A percentile compares a stretch with the other conserved stretches of the same genome.
Evolutionary conservation across 2,888 invertebrate species (phyloP).

Genomic region (Chouioia cunea): DNA sequence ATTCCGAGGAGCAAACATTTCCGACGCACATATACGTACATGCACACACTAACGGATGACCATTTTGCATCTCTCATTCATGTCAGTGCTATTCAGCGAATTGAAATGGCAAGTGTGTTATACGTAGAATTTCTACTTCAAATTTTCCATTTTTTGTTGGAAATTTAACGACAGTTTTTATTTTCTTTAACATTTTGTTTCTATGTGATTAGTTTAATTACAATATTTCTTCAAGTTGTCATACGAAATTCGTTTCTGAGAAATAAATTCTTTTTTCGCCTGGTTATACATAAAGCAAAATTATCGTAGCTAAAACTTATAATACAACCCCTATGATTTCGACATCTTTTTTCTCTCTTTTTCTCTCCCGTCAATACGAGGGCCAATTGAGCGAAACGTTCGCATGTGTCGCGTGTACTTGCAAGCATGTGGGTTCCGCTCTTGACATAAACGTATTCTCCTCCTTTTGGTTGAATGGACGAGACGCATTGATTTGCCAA

Average conservation of each 20-base stretch:
- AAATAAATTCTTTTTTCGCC: too few species aligned
- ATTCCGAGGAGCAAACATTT: constrained; percentile 66
- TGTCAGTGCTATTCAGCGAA: constrained; percentile 53
- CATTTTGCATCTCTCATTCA: constrained; percentile 67
- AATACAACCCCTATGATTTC: constrained; percentile 40
- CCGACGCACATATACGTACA: constrained; percentile 45
- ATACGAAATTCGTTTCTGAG: too few species aligned
- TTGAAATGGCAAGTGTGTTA: not conserved
- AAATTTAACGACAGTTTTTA: constrained; percentile 2
- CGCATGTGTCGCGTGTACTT: constrained; percentile 54
- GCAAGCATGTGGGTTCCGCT: constrained; percentile 54
- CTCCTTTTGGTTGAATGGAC: constrained; percentile 24
- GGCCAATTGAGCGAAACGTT: constrained; percentile 54
- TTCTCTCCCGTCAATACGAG: constrained; percentile 49
- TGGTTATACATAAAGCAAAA: too few species aligned
- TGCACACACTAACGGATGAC: constrained; percentile 55
- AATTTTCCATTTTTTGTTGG: constrained; percentile 5
- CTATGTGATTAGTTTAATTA: too few species aligned
- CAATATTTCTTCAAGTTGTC: too few species aligned
- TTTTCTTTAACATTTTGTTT: too few species aligned
- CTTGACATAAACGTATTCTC: constrained; percentile 39
- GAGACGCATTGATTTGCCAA: constrained; percentile 6
- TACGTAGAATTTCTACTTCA: too few species aligned
- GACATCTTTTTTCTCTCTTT: constrained; percentile 44
- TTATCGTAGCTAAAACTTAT: too few species aligned